These are phyloP conservation scores for Sussaba pulchella DNA, from an alignment of 2,888 invertebrate species.

Conservation along the genomic window DNA sequence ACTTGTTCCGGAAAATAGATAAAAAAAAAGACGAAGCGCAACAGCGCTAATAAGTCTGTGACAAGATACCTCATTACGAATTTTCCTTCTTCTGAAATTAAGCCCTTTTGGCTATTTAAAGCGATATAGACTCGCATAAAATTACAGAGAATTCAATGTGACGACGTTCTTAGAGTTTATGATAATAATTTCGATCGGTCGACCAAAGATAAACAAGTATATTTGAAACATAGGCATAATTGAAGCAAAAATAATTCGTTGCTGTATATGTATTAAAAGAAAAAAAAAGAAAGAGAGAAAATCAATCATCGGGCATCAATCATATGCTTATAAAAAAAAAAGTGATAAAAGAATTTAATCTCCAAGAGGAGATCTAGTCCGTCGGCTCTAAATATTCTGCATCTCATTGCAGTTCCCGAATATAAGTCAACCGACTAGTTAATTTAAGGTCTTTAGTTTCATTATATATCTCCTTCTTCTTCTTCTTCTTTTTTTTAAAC, in stretches of 20 bases:
- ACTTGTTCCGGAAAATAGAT: too few species aligned
- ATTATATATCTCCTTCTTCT: too few species aligned
- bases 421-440: conserved; percentile 22
- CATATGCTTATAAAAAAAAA: conserved; percentile 15
- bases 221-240: conserved; percentile 40
- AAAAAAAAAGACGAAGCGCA: too few species aligned
- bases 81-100: neutral
- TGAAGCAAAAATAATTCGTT: too few species aligned
- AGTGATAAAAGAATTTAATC: conserved; percentile 37
- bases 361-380: conserved; percentile 69
- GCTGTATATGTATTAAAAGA: conserved; percentile 40
- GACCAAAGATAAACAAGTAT: conserved; percentile 68
- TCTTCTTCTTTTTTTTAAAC: neutral
- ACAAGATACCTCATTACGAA: neutral
- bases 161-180: conserved; percentile 20
- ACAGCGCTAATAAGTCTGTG: too few species aligned
- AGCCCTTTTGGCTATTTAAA: neutral
- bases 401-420: conserved; percentile 10
- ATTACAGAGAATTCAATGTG: neutral
- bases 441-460: neutral
- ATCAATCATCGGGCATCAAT: conserved; percentile 48
- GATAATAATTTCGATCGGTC: conserved; percentile 42
- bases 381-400: conserved; percentile 65
- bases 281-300: conserved; percentile 35
- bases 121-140: neutral